Evolutionary conservation across 2,797 vertebrate species (phyloP), one percentile per base, ranked within the genome.

Genomic region (Sebastes taczanowskii): DNA sequence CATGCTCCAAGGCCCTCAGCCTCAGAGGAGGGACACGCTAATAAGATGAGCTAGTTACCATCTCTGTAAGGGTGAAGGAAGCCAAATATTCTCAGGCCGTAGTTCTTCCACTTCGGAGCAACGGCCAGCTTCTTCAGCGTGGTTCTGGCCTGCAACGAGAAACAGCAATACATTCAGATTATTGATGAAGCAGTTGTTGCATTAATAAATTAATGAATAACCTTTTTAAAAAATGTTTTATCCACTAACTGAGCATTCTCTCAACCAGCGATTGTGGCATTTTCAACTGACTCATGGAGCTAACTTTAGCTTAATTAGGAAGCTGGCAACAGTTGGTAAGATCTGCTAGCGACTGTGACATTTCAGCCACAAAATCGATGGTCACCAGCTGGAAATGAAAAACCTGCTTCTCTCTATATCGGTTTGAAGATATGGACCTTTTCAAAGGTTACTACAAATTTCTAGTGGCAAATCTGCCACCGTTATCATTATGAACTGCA

Each of bases 81-180:
- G 78, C 98, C 98, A 76, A 99, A 99, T 84, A 99, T 95, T 89
- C 98, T 96, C 80, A 99, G 95, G 53, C 98, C 98, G 0, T 99
- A 99, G 93, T 99, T 99, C 92, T 98, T 99, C 98, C 98, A 99
- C 89, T 98, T 99, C 55, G 98, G 98, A 18, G 98, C 97, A 81
- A 99, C 98, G 0, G 98, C 98, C 90, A 99, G 85, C 93, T 99
- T 99, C 95, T 95, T 98, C 88, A 99, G 95, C 0, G 96, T 97
- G 81, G 97, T 99, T 83, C 98, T 97, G 1, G 95, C 97, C 98
- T 99, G 94, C 0, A 65, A 6, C 2, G 25, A 60, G 29, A 85
- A 78, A 70, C 3, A 79, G 29, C 22, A 56, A 42, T 7, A 14
- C 4, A 56, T 58, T 69, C 11, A 65, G n/a, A 52, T 35, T 55